A percentile compares a stretch with the other conserved stretches of the same genome.
Conservation (phyloP, 1,140 invertebrate genomes). For the Muscidifurax raptorellus region DNA sequence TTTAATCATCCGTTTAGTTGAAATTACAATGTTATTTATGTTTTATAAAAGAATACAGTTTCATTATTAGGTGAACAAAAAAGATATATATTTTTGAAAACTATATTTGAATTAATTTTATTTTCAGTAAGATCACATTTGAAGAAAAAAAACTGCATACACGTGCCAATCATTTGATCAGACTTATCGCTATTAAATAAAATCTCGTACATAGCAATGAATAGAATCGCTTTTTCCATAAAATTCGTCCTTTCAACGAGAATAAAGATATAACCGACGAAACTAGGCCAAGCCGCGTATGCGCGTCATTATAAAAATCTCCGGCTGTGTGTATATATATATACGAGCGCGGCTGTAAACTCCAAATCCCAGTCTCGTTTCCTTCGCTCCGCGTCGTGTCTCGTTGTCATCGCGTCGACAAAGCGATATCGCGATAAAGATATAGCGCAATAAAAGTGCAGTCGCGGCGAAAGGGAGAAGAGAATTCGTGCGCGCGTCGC, state of each 20-base stretch:
- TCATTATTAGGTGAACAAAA: no score
- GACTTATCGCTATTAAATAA: no score
- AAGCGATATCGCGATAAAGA: conserved; percentile 25
- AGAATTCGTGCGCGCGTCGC: background rate
- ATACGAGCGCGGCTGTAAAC: background rate
- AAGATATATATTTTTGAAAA: no score
- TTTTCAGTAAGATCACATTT: no score
- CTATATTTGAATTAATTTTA: no score
- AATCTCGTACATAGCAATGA: no score
- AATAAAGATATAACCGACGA: background rate
- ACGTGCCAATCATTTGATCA: no score
- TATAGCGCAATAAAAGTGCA: conserved; percentile 27
- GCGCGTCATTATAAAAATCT: conserved; percentile 17
- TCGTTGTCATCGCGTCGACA: background rate
- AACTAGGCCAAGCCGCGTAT: conserved; percentile 1
- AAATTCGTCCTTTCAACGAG: background rate
- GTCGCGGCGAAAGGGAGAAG: background rate
- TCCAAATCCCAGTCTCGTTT: background rate
- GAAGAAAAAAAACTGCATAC: no score
- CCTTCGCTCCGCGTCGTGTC: background rate
- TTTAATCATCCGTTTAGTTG: background rate
- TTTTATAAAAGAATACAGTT: no score
- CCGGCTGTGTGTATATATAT: no score
- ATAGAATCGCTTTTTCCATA: background rate
- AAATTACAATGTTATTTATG: background rate